phyloP scores from a whole-genome alignment of 2,113 vertebrate genomes.

The Pedetes capensis region DNA sequence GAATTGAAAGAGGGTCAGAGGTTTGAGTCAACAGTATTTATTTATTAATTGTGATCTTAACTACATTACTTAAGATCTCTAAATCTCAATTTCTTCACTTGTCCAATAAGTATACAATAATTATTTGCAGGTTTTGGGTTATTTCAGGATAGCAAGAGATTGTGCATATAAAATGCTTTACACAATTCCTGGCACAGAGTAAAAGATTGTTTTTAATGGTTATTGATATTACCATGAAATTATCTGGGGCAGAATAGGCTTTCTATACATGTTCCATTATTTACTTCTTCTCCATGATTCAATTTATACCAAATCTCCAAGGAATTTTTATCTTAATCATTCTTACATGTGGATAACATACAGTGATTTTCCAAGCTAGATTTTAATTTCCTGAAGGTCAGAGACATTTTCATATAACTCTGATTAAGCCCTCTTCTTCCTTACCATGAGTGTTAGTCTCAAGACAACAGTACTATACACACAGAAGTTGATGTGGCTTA shows the following conservation, averaged over 20 bases:
- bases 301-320: not conserved
- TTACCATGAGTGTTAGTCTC: not conserved
- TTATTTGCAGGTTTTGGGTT: not conserved
- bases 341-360: no score
- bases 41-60: not conserved
- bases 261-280: not conserved
- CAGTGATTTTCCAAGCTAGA: not conserved
- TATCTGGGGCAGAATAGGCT: not conserved
- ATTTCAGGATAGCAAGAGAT: not conserved
- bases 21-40: no score
- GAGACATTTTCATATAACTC: not conserved
- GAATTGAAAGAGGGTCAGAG: not conserved
- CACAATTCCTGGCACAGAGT: not conserved
- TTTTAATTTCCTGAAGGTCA: conserved; percentile 3
- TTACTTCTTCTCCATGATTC: not conserved
- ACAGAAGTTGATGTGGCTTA: not conserved
- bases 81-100: not conserved
- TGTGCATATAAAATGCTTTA: no score
- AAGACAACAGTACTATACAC: not conserved
- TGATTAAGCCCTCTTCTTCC: not conserved
- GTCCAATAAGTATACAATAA: not conserved
- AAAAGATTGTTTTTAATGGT: not conserved
- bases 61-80: not conserved
- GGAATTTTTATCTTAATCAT: not conserved
- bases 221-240: not conserved